Evolutionary conservation across 2,113 vertebrate genomes (phyloP).

Genomic region (Maccullochella peelii): DNA sequence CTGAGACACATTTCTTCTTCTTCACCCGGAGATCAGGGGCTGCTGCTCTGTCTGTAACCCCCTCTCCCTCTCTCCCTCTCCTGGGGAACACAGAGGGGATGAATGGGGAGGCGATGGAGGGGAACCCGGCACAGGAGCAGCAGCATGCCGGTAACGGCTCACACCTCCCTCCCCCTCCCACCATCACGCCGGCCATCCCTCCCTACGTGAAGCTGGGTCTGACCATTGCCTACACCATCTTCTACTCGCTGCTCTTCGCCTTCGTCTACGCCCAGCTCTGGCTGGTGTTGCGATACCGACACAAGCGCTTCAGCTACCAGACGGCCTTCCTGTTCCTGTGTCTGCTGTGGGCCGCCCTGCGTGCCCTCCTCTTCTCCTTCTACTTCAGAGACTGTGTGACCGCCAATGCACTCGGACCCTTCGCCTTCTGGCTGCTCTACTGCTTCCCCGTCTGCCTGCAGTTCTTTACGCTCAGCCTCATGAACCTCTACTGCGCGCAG

Average conservation of each 20-base stretch:
- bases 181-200: conserved; percentile 90
- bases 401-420: conserved; percentile 90
- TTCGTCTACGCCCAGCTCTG: conserved; percentile 95
- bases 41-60: neutral
- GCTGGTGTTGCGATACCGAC: conserved; percentile 92
- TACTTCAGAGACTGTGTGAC: conserved; percentile 94
- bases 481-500: conserved; percentile 97
- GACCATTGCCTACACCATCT: conserved; percentile 90
- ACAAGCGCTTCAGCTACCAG: conserved; percentile 96
- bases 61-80: neutral
- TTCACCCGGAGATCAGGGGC: neutral
- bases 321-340: conserved; percentile 96
- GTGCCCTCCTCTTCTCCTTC: conserved; percentile 95
- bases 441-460: conserved; percentile 97
- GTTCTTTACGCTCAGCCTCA: conserved; percentile 96
- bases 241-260: conserved; percentile 92
- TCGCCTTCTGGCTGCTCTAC: conserved; percentile 96
- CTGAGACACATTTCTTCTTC: neutral
- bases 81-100: conserved; percentile 31
- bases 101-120: conserved; percentile 64
- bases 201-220: conserved; percentile 92
- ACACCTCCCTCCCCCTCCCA: conserved; percentile 80
- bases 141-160: conserved; percentile 84
- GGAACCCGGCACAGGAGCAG: conserved; percentile 42
- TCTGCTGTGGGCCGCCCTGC: conserved; percentile 94